Conservation (phyloP, 1,140 invertebrate genomes). For the Chymomyza costata region DNA sequence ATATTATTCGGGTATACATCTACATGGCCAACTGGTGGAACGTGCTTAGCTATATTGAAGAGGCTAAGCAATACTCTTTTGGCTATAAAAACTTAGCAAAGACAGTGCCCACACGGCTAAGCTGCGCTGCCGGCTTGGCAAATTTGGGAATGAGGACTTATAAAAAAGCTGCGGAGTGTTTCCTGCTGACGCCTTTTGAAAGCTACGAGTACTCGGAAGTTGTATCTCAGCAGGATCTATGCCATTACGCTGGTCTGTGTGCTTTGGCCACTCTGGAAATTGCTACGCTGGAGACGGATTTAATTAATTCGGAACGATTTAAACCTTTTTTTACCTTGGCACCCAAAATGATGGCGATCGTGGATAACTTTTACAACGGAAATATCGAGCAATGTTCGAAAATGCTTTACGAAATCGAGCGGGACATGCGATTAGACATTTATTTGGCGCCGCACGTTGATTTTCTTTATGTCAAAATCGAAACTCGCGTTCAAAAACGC, state of each 20-base stretch:
- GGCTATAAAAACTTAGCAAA: constrained; percentile 27
- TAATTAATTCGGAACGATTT: constrained; percentile 29
- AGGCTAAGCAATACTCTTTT: constrained; percentile 47
- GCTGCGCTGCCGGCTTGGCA: constrained; percentile 47
- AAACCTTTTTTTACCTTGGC: constrained; percentile 32
- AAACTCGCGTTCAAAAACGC: too few relatives aligned
- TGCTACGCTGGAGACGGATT: constrained; percentile 9
- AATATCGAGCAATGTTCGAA: constrained; percentile 9
- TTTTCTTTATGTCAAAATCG: constrained; percentile 32
- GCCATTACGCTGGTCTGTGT: constrained; percentile 40
- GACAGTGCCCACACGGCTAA: constrained; percentile 32
- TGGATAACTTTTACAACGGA: constrained; percentile 23
- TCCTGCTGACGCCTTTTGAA: constrained; percentile 29
- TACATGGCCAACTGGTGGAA: constrained; percentile 62
- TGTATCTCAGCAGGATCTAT: constrained; percentile 44
- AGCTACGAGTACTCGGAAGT: constrained; percentile 44
- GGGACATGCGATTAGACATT: constrained; percentile 36
- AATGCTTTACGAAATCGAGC: constrained; percentile 32
- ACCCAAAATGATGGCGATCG: constrained; percentile 26
- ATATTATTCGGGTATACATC: constrained; percentile 48
- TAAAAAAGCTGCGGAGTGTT: constrained; percentile 43
- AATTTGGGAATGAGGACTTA: constrained; percentile 47
- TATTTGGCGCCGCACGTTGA: constrained; percentile 50
- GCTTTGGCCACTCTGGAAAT: constrained; percentile 41
- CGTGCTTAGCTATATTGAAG: constrained; percentile 54